Percentiles rank a stretch among this genome's conserved stretches.
Evolutionary conservation across 1,140 invertebrate species (phyloP).

Genomic region (Mamestra configurata): DNA sequence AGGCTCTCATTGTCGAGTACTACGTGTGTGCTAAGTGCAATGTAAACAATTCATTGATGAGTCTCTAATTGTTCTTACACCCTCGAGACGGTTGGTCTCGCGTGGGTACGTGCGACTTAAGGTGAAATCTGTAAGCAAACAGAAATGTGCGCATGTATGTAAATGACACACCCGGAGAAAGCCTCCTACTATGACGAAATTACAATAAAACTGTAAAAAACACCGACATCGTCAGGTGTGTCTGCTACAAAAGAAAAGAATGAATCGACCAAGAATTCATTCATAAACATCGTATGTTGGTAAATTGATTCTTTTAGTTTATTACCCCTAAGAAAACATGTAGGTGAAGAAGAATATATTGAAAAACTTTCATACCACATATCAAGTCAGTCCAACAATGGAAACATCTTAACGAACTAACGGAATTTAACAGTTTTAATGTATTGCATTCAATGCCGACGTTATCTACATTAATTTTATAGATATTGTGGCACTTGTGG

Average conservation of each 20-base stretch:
- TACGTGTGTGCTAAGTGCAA: constrained; percentile 22
- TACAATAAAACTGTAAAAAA: constrained; percentile 73
- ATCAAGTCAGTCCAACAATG: too few species aligned
- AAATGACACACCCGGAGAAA: constrained; percentile 78
- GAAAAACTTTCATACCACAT: too few species aligned
- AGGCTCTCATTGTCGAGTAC: constrained; percentile 11
- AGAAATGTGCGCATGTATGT: constrained; percentile 83
- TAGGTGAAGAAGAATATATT: not conserved
- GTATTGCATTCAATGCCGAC: too few species aligned
- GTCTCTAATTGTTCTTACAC: constrained; percentile 35
- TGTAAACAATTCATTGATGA: constrained; percentile 43
- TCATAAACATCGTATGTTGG: not conserved
- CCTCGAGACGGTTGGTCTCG: constrained; percentile 33
- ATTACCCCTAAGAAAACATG: not conserved
- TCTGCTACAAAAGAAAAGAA: not conserved
- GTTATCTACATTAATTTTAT: too few species aligned
- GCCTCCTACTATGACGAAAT: constrained; percentile 73
- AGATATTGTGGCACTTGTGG: not conserved
- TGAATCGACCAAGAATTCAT: constrained; percentile 3
- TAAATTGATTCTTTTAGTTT: not conserved
- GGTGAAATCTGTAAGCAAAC: constrained; percentile 82
- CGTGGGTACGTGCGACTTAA: constrained; percentile 41
- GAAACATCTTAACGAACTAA: too few species aligned
- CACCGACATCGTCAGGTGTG: not conserved
- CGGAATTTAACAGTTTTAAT: too few species aligned